phyloP scores from a whole-genome alignment of 2,888 invertebrate genomes.

The Actias luna region DNA sequence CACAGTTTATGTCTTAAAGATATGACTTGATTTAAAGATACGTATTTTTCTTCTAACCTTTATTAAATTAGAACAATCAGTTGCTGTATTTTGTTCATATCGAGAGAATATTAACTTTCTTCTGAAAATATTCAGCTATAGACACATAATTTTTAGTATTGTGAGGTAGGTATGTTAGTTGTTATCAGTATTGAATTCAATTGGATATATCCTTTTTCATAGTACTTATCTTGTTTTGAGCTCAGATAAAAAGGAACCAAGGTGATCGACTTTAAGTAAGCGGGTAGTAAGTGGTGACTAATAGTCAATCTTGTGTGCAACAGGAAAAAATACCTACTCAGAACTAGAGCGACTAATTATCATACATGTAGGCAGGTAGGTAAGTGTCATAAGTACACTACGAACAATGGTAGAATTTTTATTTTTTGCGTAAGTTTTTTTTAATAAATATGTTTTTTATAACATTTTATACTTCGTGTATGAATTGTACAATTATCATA shows the following conservation, averaged over 20 bases:
- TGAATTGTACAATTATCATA: not conserved
- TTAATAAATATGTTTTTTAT: not conserved
- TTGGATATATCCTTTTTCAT: constrained; percentile 3
- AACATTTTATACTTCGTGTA: not conserved
- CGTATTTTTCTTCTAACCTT: not conserved
- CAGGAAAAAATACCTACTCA: constrained; percentile 5
- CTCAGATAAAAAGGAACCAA: constrained; percentile 17
- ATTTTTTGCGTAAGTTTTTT: not conserved
- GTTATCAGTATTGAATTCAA: not conserved
- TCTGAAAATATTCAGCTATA: not conserved
- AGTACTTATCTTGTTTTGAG: constrained; percentile 1
- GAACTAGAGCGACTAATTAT: constrained; percentile 4
- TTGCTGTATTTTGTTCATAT: too few species aligned
- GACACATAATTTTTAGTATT: not conserved
- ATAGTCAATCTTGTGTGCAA: not conserved
- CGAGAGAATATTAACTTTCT: too few species aligned
- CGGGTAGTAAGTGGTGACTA: constrained; percentile 7
- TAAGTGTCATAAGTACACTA: not conserved
- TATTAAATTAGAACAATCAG: not conserved
- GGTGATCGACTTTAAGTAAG: constrained; percentile 15
- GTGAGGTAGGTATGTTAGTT: not conserved
- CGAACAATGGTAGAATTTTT: not conserved
- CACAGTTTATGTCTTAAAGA: not conserved
- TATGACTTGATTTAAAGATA: not conserved
- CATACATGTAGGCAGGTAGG: not conserved